Base-by-base conservation (phyloP, 2,888 invertebrate genomes). In the Drosophila barbarae region DNA sequence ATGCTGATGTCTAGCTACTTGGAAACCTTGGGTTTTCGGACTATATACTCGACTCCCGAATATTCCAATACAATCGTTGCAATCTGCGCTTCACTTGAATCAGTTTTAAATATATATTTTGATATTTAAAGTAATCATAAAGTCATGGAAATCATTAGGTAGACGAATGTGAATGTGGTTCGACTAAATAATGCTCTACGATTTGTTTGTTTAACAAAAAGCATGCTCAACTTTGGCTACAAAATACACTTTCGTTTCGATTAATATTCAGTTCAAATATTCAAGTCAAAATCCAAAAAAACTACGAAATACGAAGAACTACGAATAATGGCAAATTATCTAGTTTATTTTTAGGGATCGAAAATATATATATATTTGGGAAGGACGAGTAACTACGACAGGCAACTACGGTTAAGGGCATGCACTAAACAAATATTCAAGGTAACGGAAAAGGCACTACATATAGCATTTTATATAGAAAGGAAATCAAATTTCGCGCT, bases 1-100 rank as follows among this genome's bases (percentile, higher is more conserved):
- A 13, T 44, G 28, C 28, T 52, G 67, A 15, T 32, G 12, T 8
- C 54, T 38, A 36, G 32, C 67, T 63, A 66, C 54, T 15, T 4
- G 42, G 21, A 8, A n/a, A 21, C n/a, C 18, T 23, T 18, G 12
- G 34, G 12, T 10, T 13, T 4, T 53, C 21, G 13, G 32, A 23
- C 26, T 13, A 30, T 30, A 32, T 54, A 73, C 73, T 69, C 81
- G 77, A 79, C 83, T 76, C 54, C 3, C 23, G 23, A 23, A 82
- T 81, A 68, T 84, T 85, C 85, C 85, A 80, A 80, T 80, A 85
- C 85, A 84, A 84, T 77, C 75, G 69, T 84, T 72, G 52, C n/a
- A 23, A 23, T 68, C 47, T 42, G 39, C 69, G 59, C 69, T 65
- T 65, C 65, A 57, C 35, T 47, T 41, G 35, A 56, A 56, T 57